These are phyloP conservation scores for Pseudochirops cupreus DNA, from an alignment of 2,797 vertebrate species.

Conservation along the genomic window DNA sequence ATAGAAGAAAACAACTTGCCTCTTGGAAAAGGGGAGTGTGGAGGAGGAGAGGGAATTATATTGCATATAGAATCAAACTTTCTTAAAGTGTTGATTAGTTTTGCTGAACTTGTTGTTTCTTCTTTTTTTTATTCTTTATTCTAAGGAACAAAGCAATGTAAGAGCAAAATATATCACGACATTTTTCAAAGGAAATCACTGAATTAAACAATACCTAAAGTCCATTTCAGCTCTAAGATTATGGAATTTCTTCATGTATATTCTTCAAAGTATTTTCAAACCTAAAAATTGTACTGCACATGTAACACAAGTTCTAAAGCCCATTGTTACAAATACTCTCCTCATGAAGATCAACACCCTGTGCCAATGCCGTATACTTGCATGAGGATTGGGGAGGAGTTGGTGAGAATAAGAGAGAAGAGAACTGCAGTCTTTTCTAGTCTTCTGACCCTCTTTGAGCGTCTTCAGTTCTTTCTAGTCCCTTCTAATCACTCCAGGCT, in stretches of 20 bases:
- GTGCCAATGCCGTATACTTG: not conserved
- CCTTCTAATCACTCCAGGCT: not conserved
- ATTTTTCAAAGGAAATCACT: not conserved
- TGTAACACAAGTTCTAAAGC: not conserved
- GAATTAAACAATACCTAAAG: not conserved
- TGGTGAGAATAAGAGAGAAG: not conserved
- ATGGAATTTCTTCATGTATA: not conserved
- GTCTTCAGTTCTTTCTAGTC: not conserved
- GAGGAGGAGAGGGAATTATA: not conserved
- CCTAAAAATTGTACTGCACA: not conserved
- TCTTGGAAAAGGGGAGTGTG: not conserved
- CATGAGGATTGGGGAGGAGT: not conserved
- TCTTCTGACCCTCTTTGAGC: not conserved
- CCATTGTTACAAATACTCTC: not conserved
- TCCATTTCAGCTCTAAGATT: not conserved
- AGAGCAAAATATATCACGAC: not conserved
- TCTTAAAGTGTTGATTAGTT: not conserved
- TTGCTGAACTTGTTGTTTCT: not conserved
- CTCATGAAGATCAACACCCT: not conserved
- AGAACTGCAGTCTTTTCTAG: not conserved
- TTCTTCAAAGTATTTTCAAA: not conserved
- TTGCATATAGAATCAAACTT: not conserved
- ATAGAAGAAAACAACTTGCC: not conserved
- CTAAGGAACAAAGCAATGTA: not conserved
- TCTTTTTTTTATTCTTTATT: not conserved